A percentile compares a stretch with the other conserved stretches of the same genome.
These are phyloP conservation scores for roundworm (Caenorhabditis elegans) DNA, from an alignment of 1,140 invertebrate species.

Conservation along the genomic window DNA sequence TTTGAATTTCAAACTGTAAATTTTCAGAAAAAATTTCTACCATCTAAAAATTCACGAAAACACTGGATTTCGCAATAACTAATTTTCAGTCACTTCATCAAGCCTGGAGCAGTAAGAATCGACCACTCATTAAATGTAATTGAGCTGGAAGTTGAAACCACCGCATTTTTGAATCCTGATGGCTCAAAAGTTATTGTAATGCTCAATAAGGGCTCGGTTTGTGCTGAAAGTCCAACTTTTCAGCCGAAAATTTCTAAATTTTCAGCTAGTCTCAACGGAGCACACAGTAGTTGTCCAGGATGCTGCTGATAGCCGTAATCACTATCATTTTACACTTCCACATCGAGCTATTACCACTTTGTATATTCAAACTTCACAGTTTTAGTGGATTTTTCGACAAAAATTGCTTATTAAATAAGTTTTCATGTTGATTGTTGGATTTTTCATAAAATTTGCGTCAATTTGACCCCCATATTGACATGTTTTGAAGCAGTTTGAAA, in stretches of 20 bases:
- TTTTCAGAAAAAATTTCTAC: too few species aligned
- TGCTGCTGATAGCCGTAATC: neutral
- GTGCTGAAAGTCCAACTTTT: neutral
- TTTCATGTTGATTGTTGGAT: too few species aligned
- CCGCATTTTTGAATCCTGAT: neutral
- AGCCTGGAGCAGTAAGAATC: neutral
- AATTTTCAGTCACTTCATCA: conserved; percentile 14
- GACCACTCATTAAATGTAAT: neutral
- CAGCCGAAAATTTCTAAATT: neutral
- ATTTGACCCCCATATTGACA: too few species aligned
- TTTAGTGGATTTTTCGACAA: neutral
- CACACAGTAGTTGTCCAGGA: conserved; percentile 1
- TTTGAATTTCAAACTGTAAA: too few species aligned
- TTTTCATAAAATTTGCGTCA: too few species aligned
- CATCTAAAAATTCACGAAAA: too few species aligned
- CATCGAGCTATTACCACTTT: neutral
- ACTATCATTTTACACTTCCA: neutral
- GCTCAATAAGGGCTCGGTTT: neutral
- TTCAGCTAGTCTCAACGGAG: neutral
- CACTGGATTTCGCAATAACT: too few species aligned
- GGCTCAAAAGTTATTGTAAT: neutral
- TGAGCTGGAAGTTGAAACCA: neutral
- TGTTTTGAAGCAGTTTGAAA: too few species aligned
- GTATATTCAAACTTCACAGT: conserved; percentile 2
- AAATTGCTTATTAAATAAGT: too few species aligned